A percentile compares a stretch with the other conserved stretches of the same genome.
phyloP scores from a whole-genome alignment of 30 jellyfish, hydroid and myxozoan species.

The Chrysaora quinquecirrha region DNA sequence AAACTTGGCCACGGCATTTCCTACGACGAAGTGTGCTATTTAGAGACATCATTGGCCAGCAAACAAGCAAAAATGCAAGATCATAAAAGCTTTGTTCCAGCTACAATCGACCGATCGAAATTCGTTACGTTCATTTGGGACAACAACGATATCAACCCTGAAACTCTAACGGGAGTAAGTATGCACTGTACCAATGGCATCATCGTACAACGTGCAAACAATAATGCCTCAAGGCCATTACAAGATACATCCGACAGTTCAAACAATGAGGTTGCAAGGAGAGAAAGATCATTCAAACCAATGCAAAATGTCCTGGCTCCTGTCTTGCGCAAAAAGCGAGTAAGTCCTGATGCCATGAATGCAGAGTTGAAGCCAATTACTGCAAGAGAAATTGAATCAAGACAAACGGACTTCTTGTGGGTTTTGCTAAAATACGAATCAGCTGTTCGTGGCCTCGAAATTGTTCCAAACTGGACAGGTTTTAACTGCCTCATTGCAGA shows the following conservation, averaged over 20 bases:
- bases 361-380: not conserved
- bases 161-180: constrained; percentile 29
- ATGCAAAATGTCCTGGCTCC: not conserved
- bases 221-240: not conserved
- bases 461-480: constrained; percentile 48
- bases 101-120: not conserved
- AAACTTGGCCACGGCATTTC: constrained; percentile 32
- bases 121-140: constrained; percentile 44
- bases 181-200: constrained; percentile 31
- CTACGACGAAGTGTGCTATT: constrained; percentile 23
- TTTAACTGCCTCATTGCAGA: not conserved
- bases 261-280: not conserved
- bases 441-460: not conserved
- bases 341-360: not conserved
- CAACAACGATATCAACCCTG: constrained; percentile 52
- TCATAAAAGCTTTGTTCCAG: not conserved
- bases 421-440: not conserved
- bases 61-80: not conserved
- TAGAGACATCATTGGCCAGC: constrained; percentile 27
- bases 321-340: not conserved
- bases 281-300: not conserved
- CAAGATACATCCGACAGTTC: not conserved
- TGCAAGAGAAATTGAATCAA: not conserved
- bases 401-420: not conserved
- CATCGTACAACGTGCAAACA: not conserved